Base-by-base conservation (phyloP, 2,797 vertebrate species). In the Acanthis flammea region DNA sequence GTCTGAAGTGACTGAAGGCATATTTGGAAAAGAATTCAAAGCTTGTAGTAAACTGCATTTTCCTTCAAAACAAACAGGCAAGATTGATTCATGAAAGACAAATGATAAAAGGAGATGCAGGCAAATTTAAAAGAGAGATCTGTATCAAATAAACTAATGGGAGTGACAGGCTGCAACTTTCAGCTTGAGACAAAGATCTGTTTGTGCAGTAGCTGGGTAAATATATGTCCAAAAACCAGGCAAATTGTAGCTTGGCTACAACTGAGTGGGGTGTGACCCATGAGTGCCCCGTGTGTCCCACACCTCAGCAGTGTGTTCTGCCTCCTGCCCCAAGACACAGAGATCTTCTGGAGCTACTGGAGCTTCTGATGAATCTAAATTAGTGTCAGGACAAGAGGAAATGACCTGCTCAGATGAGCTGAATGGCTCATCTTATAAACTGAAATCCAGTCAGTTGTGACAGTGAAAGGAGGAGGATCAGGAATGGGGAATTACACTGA, bases 1-100 rank as follows among this genome's bases (percentile, higher is more conserved):
- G 94, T 75, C 93, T 93, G 76, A 88, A 94, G 85, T 92, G 95
- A 96, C 92, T 88, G 89, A 95, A 86, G 55, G 73, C 73, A 62
- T 77, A 86, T 91, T 91, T 94, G 92, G 85, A 83, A 88, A 58
- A 67, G 60, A 92, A 95, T 75, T 81, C 91, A 91, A 92, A 90
- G 82, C 58, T 72, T 88, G 79, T 58, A 91, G 75, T 58, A 88
- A 93, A 92, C 14, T 81, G 44, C 25, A 57, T 65, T 94, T 92
- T 84, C 76, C 45, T 67, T 91, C 81, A 78, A 92, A 95, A 92
- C 48, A 87, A 97, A 87, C 35, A 50, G 80, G 50, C 67, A 75
- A 84, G 73, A 94, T 41, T 63, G 90, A 94, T 61, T 78, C 42
- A 57, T 2, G 4, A 92, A 91, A 88, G 70, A 45, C 80, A 93